Evolutionary conservation across 1,140 invertebrate genomes (phyloP), one percentile per base, ranked within the genome.

Genomic region (Macrostomum lignano): DNA sequence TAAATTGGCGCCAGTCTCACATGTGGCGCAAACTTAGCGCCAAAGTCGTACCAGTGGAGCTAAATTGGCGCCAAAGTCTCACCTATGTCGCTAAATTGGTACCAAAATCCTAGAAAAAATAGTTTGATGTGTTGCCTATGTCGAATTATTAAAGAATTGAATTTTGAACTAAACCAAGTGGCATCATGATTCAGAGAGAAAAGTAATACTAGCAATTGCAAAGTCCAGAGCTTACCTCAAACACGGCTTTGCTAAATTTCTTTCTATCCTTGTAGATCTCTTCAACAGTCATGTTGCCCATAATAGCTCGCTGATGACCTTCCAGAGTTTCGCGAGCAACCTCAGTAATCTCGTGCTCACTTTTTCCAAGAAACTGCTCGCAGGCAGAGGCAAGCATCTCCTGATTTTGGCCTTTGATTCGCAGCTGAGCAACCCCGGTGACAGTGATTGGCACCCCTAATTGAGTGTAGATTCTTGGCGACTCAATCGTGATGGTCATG

Each of bases 211-310:
- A 7, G 17, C 6, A 3, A 5, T 6, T 15, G 19, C n/a, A 25
- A 4, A 23, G 14, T 4, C n/a, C n/a, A n/a, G n/a, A n/a, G n/a
- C n/a, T n/a, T 5, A 28, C 52, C 32, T 59, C 56, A 44, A 61
- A 61, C 10, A 61, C 58, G 37, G 86, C 76, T 55, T 86, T 86
- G 40, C 79, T 86, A 58, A 94, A 94, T 59, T 93, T 93, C 62
- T 94, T 91, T 29, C 86, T 67, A 52, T 93, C 84, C 57, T 91
- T 91, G 58, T 93, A 94, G 49, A 94, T 93, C 63, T 93, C 84
- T 64, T 91, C 82, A 7, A 94, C 82, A 21, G 81, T 88, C 82
- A 93, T 93, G 39, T 77, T 81, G 6, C 84, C 84, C 82, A 94
- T 94, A 36, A 93, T 93, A 37, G 82, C 82, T 42, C 84, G 62